These are phyloP conservation scores for Cecidostiba fungosa DNA, from an alignment of 2,888 invertebrate species.

Conservation along the genomic window DNA sequence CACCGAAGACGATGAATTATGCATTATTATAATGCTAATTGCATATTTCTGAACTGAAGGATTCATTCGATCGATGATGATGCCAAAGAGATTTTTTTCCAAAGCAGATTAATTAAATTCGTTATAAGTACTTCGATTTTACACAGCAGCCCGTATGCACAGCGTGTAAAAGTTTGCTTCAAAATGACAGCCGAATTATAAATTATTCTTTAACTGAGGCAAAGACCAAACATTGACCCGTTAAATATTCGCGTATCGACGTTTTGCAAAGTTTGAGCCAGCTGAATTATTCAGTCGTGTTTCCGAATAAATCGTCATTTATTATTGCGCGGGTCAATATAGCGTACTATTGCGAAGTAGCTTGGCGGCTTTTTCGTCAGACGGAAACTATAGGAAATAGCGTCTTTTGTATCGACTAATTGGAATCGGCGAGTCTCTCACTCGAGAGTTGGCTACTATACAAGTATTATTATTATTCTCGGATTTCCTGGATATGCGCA, in stretches of 20 bases:
- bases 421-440: background rate
- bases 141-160: too few species aligned
- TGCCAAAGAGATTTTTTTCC: too few species aligned
- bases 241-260: background rate
- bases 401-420: background rate
- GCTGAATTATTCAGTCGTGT: background rate
- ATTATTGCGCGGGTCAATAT: background rate
- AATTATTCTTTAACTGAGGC: background rate
- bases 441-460: background rate
- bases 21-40: too few species aligned
- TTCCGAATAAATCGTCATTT: conserved; percentile 3
- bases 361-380: background rate
- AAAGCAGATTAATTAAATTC: too few species aligned
- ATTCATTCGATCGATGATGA: too few species aligned
- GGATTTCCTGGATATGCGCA: background rate
- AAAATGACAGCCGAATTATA: background rate
- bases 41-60: too few species aligned
- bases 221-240: background rate
- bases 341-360: background rate
- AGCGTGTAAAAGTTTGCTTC: too few species aligned
- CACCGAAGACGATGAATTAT: too few species aligned
- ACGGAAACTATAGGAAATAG: background rate
- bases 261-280: background rate
- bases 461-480: background rate
- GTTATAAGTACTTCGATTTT: background rate